phyloP scores from a whole-genome alignment of 2,888 invertebrate species.

The Muscina levida region DNA sequence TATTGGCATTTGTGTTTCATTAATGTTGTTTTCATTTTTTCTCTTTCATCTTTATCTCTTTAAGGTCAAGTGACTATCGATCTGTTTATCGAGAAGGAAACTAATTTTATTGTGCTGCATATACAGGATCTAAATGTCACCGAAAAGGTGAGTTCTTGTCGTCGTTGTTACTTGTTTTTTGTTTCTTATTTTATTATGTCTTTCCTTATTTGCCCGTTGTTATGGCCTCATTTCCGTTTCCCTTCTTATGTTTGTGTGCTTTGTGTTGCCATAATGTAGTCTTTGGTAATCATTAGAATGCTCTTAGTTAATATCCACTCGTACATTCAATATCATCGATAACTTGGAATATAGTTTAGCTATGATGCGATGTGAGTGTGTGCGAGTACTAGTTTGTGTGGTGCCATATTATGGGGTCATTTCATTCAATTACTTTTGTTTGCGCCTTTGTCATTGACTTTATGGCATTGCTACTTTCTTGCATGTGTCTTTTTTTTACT shows the following conservation, averaged over 20 bases:
- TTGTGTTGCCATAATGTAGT: background rate
- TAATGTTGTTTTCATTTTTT: constrained; percentile 19
- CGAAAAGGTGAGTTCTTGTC: constrained; percentile 83
- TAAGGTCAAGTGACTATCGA: constrained; percentile 92
- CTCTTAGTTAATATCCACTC: background rate
- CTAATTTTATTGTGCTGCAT: constrained; percentile 90
- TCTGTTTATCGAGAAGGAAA: constrained; percentile 90
- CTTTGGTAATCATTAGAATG: background rate
- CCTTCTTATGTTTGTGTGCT: no score
- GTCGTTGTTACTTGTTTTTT: background rate
- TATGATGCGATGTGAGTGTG: no score
- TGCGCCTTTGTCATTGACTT: no score
- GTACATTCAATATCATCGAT: background rate
- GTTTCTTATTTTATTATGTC: background rate
- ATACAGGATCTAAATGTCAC: constrained; percentile 92
- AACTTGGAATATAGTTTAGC: no score
- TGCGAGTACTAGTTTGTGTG: no score
- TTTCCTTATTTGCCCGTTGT: constrained; percentile 50
- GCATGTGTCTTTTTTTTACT: background rate
- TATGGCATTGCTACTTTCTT: background rate
- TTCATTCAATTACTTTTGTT: no score
- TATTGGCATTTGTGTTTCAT: no score
- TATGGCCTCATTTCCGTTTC: constrained; percentile 47
- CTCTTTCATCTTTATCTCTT: constrained; percentile 60
- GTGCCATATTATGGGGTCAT: background rate